phyloP scores from a whole-genome alignment of 2,888 invertebrate species.

The Chymomyza procnemis region DNA sequence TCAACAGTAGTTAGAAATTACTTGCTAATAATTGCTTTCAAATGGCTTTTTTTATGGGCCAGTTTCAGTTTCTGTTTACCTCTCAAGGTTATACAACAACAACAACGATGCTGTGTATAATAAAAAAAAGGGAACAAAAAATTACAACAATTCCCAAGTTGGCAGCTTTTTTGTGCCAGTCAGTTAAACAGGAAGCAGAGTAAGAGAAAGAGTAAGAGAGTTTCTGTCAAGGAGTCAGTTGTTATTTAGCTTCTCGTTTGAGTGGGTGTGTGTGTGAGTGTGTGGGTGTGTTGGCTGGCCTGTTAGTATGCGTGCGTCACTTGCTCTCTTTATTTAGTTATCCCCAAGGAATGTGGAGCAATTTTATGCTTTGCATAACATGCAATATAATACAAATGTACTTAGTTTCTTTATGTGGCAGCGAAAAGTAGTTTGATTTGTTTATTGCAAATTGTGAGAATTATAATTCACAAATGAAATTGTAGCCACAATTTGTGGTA shows the following conservation, averaged over 20 bases:
- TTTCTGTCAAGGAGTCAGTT: not conserved
- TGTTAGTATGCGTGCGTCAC: not conserved
- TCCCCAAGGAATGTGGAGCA: not conserved
- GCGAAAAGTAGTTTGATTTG: not conserved
- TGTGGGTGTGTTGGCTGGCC: not conserved
- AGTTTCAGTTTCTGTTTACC: not conserved
- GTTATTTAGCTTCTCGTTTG: not conserved
- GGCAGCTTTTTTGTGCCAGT: not conserved
- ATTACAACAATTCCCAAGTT: not conserved
- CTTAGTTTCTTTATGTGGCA: not conserved
- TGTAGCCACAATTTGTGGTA: too few species aligned
- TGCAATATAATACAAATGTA: not conserved
- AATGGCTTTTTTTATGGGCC: not conserved
- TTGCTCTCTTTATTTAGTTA: not conserved
- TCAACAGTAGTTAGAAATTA: not conserved
- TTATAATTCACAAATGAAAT: too few species aligned
- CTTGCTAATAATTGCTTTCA: not conserved
- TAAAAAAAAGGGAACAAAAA: not conserved
- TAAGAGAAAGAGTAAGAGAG: not conserved
- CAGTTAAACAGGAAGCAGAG: not conserved
- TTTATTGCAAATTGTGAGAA: not conserved
- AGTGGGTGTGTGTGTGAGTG: not conserved
- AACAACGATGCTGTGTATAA: not conserved
- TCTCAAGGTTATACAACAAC: not conserved
- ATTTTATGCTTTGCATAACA: not conserved